A percentile compares a stretch with the other conserved stretches of the same genome.
Evolutionary conservation across 2,113 vertebrate genomes (phyloP).

Genomic region (Copsychus sechellarum): DNA sequence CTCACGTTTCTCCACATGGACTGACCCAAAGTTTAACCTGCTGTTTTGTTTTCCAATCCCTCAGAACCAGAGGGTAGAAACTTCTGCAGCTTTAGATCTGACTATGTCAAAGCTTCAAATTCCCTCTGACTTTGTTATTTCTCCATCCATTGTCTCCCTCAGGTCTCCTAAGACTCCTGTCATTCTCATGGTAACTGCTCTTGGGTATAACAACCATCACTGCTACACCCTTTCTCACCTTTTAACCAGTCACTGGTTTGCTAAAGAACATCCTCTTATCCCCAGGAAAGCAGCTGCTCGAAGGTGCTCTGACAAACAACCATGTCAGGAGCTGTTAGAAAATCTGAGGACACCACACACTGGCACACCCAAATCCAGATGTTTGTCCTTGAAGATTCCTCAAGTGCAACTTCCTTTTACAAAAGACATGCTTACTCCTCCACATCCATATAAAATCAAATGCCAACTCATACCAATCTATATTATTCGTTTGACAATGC

Average conservation of each 20-base stretch:
- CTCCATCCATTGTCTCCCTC: background rate
- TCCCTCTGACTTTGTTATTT: background rate
- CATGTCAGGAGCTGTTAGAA: background rate
- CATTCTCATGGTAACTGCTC: background rate
- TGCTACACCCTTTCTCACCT: background rate
- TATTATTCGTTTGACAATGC: background rate
- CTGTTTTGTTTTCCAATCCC: background rate
- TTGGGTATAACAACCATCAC: background rate
- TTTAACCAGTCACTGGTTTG: background rate
- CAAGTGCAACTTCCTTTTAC: background rate
- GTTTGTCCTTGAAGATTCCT: background rate
- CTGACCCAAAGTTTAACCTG: background rate
- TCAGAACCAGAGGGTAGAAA: background rate
- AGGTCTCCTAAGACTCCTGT: background rate
- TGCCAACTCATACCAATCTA: background rate
- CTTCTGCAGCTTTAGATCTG: background rate
- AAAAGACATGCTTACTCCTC: background rate
- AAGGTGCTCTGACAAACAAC: background rate
- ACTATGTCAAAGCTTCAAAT: background rate
- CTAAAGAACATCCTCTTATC: background rate
- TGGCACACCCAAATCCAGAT: background rate
- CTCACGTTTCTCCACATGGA: background rate
- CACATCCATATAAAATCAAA: background rate
- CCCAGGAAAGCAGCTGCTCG: background rate
- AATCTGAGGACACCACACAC: background rate